Evolutionary conservation across 2,113 vertebrate genomes (phyloP).

Genomic region (Antechinus flavipes): DNA sequence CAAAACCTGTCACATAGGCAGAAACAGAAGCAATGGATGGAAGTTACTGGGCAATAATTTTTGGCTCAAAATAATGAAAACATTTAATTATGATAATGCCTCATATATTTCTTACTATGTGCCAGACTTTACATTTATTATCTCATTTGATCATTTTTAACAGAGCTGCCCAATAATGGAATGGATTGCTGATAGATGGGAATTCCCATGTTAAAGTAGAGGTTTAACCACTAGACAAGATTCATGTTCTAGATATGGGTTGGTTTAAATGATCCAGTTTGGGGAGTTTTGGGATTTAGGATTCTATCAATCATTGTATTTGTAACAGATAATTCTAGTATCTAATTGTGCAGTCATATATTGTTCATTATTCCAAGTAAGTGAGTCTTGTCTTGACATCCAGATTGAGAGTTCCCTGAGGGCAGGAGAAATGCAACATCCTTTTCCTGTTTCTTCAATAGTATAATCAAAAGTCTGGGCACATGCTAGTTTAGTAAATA

Average conservation of each 20-base stretch:
- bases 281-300: background rate
- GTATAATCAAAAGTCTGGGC: background rate
- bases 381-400: background rate
- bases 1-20: background rate
- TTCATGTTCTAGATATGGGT: background rate
- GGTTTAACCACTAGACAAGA: background rate
- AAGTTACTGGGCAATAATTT: background rate
- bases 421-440: background rate
- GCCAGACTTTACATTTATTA: background rate
- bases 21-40: background rate
- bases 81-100: background rate
- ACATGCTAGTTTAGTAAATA: background rate
- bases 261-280: too few species aligned
- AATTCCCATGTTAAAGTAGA: background rate
- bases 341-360: background rate
- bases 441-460: background rate
- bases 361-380: background rate
- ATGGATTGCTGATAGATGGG: background rate
- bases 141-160: background rate
- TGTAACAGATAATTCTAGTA: background rate
- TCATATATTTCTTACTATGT: background rate
- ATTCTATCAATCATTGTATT: background rate
- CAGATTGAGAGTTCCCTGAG: background rate
- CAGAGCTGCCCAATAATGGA: background rate
- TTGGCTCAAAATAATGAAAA: background rate